phyloP scores from a whole-genome alignment of 2,113 vertebrate species.

The Erinaceus europaeus region DNA sequence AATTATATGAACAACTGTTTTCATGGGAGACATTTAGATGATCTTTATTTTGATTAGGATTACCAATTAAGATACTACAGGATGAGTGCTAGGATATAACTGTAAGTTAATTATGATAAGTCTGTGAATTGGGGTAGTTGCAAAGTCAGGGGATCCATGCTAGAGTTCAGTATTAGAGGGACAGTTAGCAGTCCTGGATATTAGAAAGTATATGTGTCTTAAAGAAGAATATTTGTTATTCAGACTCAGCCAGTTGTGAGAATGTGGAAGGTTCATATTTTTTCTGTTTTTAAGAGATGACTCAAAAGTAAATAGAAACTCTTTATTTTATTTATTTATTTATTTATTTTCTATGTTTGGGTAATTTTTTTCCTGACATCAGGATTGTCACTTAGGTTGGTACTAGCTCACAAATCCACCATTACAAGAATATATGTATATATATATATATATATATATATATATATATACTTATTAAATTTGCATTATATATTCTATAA shows the following conservation, averaged over 20 bases:
- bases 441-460: too few species aligned
- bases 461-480: too few species aligned
- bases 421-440: too few species aligned
- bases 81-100: too few species aligned
- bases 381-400: too few species aligned
- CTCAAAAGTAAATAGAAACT: neutral
- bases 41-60: neutral
- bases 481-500: too few species aligned
- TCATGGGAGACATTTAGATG: neutral
- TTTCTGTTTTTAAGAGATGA: neutral
- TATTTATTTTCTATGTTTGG: too few species aligned
- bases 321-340: too few species aligned
- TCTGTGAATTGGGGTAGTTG: neutral
- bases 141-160: neutral
- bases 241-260: fast-evolving
- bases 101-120: neutral
- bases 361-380: too few species aligned
- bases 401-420: too few species aligned
- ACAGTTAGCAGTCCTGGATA: too few species aligned
- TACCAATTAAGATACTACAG: neutral
- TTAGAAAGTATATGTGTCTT: neutral
- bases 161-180: neutral
- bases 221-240: neutral
- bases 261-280: neutral
- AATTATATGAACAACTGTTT: neutral